Conservation (phyloP, 2,113 vertebrate species). For the Archocentrus centrarchus region DNA sequence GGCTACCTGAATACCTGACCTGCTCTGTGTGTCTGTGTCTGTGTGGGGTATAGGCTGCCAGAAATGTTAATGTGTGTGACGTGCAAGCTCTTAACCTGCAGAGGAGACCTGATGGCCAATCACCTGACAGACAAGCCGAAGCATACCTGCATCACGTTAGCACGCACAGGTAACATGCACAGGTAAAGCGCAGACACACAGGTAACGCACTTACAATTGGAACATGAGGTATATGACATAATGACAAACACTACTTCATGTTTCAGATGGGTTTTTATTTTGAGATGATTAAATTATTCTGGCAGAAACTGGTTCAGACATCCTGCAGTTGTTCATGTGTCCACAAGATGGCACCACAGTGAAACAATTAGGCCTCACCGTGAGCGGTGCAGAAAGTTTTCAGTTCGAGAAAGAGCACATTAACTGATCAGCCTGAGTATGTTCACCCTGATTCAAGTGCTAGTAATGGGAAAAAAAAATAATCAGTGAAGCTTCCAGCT, state of each 20-base stretch:
- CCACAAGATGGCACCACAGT: background rate
- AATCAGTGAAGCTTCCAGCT: background rate
- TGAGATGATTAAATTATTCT: background rate
- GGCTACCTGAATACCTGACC: background rate
- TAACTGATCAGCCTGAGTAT: background rate
- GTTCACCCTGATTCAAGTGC: too few species aligned
- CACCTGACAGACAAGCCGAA: slow-evolving; percentile 86
- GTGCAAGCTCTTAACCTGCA: slow-evolving; percentile 82
- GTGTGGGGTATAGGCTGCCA: slow-evolving; percentile 67
- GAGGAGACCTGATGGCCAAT: slow-evolving; percentile 91
- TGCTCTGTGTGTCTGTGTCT: slow-evolving; percentile 12
- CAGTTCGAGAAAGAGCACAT: background rate
- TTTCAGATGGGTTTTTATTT: background rate
- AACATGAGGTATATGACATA: background rate
- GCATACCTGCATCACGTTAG: slow-evolving; percentile 75
- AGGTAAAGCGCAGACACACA: background rate
- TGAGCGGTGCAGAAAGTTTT: background rate
- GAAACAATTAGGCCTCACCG: background rate
- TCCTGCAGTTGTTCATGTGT: background rate
- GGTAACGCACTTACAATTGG: background rate
- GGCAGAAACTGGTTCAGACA: background rate
- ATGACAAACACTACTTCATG: background rate
- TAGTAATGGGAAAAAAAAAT: too few species aligned
- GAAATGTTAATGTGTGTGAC: slow-evolving; percentile 81
- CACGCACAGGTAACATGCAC: slow-evolving; percentile 23